phyloP scores from a whole-genome alignment of 2,888 invertebrate genomes.

The Tenthredo mesomela region DNA sequence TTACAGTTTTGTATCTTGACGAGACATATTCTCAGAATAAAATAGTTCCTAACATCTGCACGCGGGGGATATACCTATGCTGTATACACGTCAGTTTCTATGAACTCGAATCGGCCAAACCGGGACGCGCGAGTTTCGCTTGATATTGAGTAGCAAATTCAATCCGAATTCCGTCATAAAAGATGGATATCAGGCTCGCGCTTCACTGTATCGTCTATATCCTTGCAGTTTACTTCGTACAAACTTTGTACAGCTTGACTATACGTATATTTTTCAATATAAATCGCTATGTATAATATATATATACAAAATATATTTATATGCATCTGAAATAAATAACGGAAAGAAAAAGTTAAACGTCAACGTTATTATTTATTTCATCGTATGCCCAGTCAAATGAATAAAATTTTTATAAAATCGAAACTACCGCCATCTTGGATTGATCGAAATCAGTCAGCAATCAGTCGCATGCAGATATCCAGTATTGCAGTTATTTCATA shows the following conservation, averaged over 20 bases:
- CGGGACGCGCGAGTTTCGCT: conserved; percentile 57
- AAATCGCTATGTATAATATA: not conserved
- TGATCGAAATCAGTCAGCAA: conserved; percentile 18
- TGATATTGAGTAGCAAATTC: conserved; percentile 72
- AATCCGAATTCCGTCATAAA: conserved; percentile 71
- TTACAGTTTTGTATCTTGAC: conserved; percentile 12
- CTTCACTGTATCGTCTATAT: not conserved
- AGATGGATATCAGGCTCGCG: conserved; percentile 68
- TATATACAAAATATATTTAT: not conserved
- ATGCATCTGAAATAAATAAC: not conserved
- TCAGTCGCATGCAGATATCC: conserved; percentile 7
- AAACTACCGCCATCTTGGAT: not conserved
- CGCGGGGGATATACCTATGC: too few species aligned
- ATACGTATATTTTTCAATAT: not conserved
- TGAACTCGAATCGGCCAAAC: conserved; percentile 29
- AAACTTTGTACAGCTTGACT: conserved; percentile 27
- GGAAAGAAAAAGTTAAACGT: not conserved
- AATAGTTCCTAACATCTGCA: conserved; percentile 8
- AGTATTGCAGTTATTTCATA: not conserved
- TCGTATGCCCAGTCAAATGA: not conserved
- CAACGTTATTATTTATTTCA: not conserved
- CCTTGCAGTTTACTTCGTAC: conserved; percentile 15
- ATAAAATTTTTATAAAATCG: not conserved
- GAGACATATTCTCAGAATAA: conserved; percentile 9
- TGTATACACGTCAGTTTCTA: conserved; percentile 35